Evolutionary conservation across 2,113 vertebrate genomes (phyloP), one percentile per base, ranked within the genome.

Genomic region (Dasyprocta punctata): DNA sequence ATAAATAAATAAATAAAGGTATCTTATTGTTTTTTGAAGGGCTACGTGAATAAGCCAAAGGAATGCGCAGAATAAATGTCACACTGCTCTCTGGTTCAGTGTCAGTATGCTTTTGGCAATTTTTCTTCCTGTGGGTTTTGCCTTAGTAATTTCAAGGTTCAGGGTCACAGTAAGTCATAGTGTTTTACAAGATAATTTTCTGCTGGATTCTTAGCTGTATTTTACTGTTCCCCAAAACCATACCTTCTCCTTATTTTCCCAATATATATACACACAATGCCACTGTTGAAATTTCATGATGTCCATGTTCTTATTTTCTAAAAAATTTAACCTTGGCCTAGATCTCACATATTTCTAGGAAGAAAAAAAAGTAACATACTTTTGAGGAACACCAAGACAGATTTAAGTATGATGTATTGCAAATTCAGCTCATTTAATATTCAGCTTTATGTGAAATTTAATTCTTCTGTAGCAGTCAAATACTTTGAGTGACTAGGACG

Each of bases 391-490:
- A 91, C 26, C 30, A 58, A 78, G 38, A 56, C 30, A 85, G 14
- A 86, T 54, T 87, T 92, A 83, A 20, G 38, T 78, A 49, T 84
- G 49, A 75, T 86, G 28, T 58, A 71, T 69, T 69, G 7, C 52
- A 28, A 5, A 0, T 78, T 94, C 71, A 90, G 2, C 65, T 94
- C 60, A 65, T 77, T 75, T 94, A 88, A 52, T 71, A 95, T 88
- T 94, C 63, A 47, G 1, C 69, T 75, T 61, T 94, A 92, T 94
- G 95, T 77, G 33, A 83, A 30, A 94, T 95, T 87, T 78, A 86
- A 52, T 24, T 93, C 10, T 89, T 8, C 4, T 13, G 24, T 89
- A 69, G 93, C 36, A 93, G 75, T 8, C 87, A 97, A 89, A 92
- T 92, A 89, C 61, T 91, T 94, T 17, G 73, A 81, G 49, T 96